Percentiles rank a stretch among this genome's conserved stretches.
phyloP scores from a whole-genome alignment of 2,888 invertebrate species.

The Dasysyrphus albostriatus region DNA sequence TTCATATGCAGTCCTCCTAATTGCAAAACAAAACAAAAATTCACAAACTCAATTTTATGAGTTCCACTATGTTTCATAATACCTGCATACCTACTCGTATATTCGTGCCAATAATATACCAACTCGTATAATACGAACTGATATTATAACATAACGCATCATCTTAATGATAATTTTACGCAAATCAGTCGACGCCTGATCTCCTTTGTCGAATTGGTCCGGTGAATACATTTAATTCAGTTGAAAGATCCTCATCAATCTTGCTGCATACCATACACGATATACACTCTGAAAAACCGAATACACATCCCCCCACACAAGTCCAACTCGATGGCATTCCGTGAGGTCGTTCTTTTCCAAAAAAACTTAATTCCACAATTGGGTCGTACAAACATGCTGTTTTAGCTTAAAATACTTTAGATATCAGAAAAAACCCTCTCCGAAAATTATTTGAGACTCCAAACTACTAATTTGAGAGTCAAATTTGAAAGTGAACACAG shows the following conservation, averaged over 20 bases:
- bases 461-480: no score
- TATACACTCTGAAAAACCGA: background rate
- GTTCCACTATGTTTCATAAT: background rate
- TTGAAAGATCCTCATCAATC: slow-evolving; percentile 73
- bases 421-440: no score
- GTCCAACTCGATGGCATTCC: slow-evolving; percentile 32
- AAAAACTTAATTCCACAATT: background rate
- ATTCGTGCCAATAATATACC: background rate
- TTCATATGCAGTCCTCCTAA: no score
- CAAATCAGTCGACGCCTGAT: slow-evolving; percentile 68
- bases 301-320: slow-evolving; percentile 33
- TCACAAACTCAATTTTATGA: no score
- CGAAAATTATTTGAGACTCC: no score
- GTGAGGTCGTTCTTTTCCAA: slow-evolving; percentile 17
- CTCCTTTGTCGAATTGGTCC: slow-evolving; percentile 41
- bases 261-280: slow-evolving; percentile 17
- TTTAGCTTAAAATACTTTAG: no score
- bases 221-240: slow-evolving; percentile 71
- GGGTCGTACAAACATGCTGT: background rate
- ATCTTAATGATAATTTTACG: slow-evolving; percentile 59
- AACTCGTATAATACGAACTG: background rate
- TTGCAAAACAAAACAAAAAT: no score
- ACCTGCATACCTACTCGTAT: no score
- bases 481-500: no score
- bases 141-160: slow-evolving; percentile 20